A percentile compares a stretch with the other conserved stretches of the same genome.
Evolutionary conservation across 2,797 vertebrate species (phyloP).

Genomic region (Rachycentron canadum): DNA sequence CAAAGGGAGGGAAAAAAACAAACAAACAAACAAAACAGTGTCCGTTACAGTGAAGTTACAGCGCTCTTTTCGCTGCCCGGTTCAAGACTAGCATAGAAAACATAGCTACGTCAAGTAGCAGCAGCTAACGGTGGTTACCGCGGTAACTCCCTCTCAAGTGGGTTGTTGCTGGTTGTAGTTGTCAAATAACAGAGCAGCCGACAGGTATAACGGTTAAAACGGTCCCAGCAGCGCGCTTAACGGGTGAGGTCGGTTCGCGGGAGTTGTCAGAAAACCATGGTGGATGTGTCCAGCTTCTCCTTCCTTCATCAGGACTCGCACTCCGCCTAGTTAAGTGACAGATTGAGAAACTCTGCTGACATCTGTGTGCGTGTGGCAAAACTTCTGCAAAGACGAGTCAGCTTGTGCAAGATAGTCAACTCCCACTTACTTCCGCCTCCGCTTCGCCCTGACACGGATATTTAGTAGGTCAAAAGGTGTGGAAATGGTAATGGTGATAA

Average conservation of each 20-base stretch:
- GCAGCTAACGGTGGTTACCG: slow-evolving; percentile 74
- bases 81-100: slow-evolving; percentile 19
- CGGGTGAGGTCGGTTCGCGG: too few relatives aligned
- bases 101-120: slow-evolving; percentile 64
- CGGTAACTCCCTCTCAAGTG: slow-evolving; percentile 61
- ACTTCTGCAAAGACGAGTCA: slow-evolving; percentile 48
- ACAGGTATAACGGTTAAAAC: slow-evolving; percentile 24
- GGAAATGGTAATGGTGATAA: too few relatives aligned
- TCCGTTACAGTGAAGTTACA: not conserved
- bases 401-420: accelerated
- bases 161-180: slow-evolving; percentile 60
- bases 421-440: slow-evolving; percentile 19
- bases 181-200: slow-evolving; percentile 45
- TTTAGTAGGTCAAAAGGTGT: not conserved
- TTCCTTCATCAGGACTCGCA: slow-evolving; percentile 45
- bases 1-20: too few relatives aligned
- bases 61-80: slow-evolving; percentile 19
- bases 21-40: not conserved
- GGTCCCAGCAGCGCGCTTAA: too few relatives aligned
- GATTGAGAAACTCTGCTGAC: slow-evolving; percentile 82
- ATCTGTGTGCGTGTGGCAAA: slow-evolving; percentile 75
- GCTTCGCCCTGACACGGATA: not conserved
- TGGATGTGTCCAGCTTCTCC: slow-evolving; percentile 19
- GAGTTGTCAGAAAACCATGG: slow-evolving; percentile 39
- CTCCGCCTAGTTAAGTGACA: slow-evolving; percentile 75